phyloP scores from a whole-genome alignment of 1,140 invertebrate species.

The Drosophila azteca region DNA sequence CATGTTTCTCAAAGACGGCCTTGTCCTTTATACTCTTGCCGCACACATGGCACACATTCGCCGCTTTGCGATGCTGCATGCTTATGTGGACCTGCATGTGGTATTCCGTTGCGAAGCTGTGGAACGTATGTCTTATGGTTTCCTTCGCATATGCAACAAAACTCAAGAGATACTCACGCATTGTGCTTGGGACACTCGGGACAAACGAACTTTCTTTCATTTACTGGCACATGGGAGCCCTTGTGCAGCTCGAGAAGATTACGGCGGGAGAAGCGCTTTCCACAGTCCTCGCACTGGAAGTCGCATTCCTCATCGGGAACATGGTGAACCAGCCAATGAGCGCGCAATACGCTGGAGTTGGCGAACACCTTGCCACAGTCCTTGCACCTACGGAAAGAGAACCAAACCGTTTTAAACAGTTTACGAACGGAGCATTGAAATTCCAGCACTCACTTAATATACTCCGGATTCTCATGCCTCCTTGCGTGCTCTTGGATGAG shows the following conservation, averaged over 20 bases:
- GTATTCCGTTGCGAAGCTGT: conserved; percentile 74
- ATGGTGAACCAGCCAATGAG: conserved; percentile 70
- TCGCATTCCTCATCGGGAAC: conserved; percentile 73
- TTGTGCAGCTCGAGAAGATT: conserved; percentile 76
- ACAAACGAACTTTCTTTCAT: conserved; percentile 71
- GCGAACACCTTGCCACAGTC: conserved; percentile 76
- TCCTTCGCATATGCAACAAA: background rate
- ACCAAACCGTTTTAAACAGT: background rate
- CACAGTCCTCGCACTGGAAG: conserved; percentile 75
- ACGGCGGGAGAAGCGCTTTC: conserved; percentile 69
- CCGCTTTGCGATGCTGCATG: conserved; percentile 70
- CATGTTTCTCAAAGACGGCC: conserved; percentile 78
- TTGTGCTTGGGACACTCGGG: conserved; percentile 72
- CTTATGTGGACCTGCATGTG: conserved; percentile 75
- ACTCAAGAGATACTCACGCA: conserved; percentile 39
- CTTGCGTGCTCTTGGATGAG: conserved; percentile 73
- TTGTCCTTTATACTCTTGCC: conserved; percentile 79
- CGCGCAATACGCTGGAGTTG: conserved; percentile 67
- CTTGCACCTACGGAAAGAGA: conserved; percentile 55
- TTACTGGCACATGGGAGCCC: conserved; percentile 71
- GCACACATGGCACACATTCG: conserved; percentile 78
- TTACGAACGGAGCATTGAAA: background rate
- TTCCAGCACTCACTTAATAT: conserved; percentile 61
- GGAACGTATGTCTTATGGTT: background rate
- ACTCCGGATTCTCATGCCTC: conserved; percentile 75